Evolutionary conservation across 2,888 invertebrate genomes (phyloP).

Genomic region (Muschampia plurimacula): DNA sequence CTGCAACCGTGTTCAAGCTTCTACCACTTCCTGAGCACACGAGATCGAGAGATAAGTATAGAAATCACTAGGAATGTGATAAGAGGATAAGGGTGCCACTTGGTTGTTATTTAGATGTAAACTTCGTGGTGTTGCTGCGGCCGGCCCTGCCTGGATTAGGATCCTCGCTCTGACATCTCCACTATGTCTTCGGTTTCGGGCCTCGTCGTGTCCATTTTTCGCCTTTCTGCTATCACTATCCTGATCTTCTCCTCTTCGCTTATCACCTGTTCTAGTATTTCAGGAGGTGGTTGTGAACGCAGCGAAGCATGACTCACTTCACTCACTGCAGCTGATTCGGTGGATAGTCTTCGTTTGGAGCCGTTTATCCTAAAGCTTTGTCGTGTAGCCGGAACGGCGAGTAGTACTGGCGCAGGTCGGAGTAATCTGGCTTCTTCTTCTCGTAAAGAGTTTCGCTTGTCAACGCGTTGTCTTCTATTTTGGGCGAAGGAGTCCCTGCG

Average conservation of each 20-base stretch:
- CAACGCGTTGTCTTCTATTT: conserved; percentile 78
- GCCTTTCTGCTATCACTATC: conserved; percentile 86
- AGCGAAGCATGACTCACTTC: conserved; percentile 60
- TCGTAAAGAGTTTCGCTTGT: conserved; percentile 75
- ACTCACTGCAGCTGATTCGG: conserved; percentile 64
- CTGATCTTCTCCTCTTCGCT: conserved; percentile 84
- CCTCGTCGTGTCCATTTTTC: conserved; percentile 82
- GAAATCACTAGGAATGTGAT: conserved; percentile 46
- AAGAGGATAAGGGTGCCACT: conserved; percentile 46
- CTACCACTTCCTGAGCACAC: conserved; percentile 65
- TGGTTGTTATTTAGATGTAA: conserved; percentile 71
- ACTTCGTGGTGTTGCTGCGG: conserved; percentile 82
- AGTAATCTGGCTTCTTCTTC: conserved; percentile 78
- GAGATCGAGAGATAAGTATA: conserved; percentile 55
- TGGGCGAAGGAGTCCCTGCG: conserved; percentile 79
- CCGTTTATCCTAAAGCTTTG: conserved; percentile 62
- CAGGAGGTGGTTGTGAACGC: conserved; percentile 59
- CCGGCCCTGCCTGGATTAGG: conserved; percentile 85
- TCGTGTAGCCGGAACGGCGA: conserved; percentile 71
- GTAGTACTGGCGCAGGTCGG: conserved; percentile 68
- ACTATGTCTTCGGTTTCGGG: conserved; percentile 70
- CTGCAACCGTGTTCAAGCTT: conserved; percentile 77
- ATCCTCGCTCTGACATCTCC: conserved; percentile 75
- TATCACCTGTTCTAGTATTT: conserved; percentile 59
- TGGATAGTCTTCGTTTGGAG: conserved; percentile 64